Evolutionary conservation across 2,888 invertebrate species (phyloP), one percentile per base, ranked within the genome.

Genomic region (Pristionchus arcanus): DNA sequence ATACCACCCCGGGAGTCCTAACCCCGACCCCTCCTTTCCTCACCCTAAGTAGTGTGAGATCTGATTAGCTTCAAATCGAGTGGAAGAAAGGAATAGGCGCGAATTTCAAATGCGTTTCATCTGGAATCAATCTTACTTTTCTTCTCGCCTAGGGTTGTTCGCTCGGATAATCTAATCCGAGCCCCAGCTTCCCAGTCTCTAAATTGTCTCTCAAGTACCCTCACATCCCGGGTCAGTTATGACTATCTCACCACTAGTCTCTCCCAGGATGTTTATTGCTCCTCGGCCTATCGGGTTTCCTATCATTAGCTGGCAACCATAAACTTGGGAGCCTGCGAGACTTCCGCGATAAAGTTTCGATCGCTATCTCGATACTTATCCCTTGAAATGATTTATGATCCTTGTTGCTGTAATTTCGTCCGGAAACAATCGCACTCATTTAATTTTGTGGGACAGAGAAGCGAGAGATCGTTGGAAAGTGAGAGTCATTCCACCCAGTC

Each of bases 21-120:
- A 63, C 63, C 74, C 71, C 74, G 13, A 59, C 68, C 25, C 28
- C 74, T 15, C 37, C 37, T 19, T 19, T 74, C 42, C 74, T 74
- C 74, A 74, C 74, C 81, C 81, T 81, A 49, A 81, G 81, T 53
- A 81, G 81, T 25, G 49, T 28, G 49, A 81, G 81, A 81, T 81
- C 81, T 81, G 81, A 81, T 81, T 81, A 81, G 81, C 49, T 16
- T 81, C 42, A 53, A 53, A 81, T 81, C 81, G 37, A n/a, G n/a
- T 1, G 21, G 9, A n/a, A 81, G 81, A 81, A 81, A 42, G 74
- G 42, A 77, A 31, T 42, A 5, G 81, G 81, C 81, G 81, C 49
- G 49, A 81, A 81, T 49, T 81, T 81, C 4, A 28, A 81, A 81
- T n/a, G n/a, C n/a, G n/a, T n/a, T 68, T 37, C 34, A 37, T 74